A percentile compares a stretch with the other conserved stretches of the same genome.
Evolutionary conservation across 2,797 vertebrate species (phyloP).

Genomic region (Champsocephalus esox): DNA sequence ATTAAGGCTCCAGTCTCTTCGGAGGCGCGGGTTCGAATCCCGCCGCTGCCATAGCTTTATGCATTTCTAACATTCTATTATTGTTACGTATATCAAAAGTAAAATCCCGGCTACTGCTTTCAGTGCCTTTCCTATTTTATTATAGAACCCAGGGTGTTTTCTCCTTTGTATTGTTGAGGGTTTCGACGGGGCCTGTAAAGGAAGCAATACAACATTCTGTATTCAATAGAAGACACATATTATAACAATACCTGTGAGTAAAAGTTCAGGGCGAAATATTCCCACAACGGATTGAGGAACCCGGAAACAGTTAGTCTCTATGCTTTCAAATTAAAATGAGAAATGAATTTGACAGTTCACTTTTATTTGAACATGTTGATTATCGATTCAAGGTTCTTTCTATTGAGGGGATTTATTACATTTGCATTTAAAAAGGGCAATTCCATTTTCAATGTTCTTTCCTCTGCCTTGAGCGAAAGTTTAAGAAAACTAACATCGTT

Average conservation of each 20-base stretch:
- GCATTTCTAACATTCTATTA: not conserved
- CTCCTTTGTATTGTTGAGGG: no score
- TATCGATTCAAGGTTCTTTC: not conserved
- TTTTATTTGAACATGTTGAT: not conserved
- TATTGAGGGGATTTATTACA: no score
- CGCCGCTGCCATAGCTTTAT: conserved; percentile 67
- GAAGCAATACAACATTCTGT: not conserved
- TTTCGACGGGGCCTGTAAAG: no score
- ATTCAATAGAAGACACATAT: no score
- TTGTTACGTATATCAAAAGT: not conserved
- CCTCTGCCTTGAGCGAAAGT: no score
- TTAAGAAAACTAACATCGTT: not conserved
- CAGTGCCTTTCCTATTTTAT: not conserved
- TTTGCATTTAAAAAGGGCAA: no score
- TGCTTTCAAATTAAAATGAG: conserved; percentile 12
- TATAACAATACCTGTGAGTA: not conserved
- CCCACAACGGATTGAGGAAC: not conserved
- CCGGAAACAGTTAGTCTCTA: conserved; percentile 1
- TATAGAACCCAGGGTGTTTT: not conserved
- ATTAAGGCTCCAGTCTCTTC: conserved; percentile 90
- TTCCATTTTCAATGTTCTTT: no score
- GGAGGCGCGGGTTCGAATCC: conserved; percentile 87
- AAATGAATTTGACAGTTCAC: not conserved
- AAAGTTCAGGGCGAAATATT: not conserved
- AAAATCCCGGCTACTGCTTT: not conserved